phyloP scores from a whole-genome alignment of 23 tunicate genomes.

The Ciona savignyi region DNA sequence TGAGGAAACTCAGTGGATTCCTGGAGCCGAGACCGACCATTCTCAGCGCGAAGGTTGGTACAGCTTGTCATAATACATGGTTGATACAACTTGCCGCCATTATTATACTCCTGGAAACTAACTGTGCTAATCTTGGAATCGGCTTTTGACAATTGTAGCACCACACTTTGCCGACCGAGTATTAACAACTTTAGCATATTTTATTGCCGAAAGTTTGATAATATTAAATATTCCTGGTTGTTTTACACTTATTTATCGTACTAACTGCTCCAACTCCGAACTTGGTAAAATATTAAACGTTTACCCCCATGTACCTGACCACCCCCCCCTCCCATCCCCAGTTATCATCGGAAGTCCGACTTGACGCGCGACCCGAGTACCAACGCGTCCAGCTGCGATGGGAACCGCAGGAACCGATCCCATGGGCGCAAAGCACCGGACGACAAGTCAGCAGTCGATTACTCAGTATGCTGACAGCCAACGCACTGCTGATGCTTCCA shows the following conservation, averaged over 20 bases:
- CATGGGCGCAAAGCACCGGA: slow-evolving; percentile 88
- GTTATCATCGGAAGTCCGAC: slow-evolving; percentile 54
- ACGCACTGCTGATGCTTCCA: slow-evolving; percentile 85
- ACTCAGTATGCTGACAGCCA: slow-evolving; percentile 64
- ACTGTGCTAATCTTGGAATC: too few species aligned
- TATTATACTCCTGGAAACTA: slow-evolving; percentile 62
- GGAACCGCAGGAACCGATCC: slow-evolving; percentile 57
- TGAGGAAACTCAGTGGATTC: too few species aligned
- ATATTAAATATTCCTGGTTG: too few species aligned
- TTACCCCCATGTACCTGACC: background rate
- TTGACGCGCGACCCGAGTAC: slow-evolving; percentile 88
- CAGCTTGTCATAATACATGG: too few species aligned
- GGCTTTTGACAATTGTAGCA: background rate
- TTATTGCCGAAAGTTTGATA: too few species aligned
- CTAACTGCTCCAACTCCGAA: background rate
- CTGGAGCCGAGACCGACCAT: too few species aligned
- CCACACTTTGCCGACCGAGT: background rate
- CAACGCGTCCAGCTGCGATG: slow-evolving; percentile 64
- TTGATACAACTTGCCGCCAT: slow-evolving; percentile 49
- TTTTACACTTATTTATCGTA: background rate
- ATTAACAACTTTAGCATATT: too few species aligned
- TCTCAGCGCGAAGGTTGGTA: slow-evolving; percentile 54
- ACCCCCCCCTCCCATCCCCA: background rate
- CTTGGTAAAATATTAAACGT: background rate
- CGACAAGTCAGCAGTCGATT: slow-evolving; percentile 68